Conservation (phyloP, 2,888 invertebrate genomes). For the Rhagium mordax region DNA sequence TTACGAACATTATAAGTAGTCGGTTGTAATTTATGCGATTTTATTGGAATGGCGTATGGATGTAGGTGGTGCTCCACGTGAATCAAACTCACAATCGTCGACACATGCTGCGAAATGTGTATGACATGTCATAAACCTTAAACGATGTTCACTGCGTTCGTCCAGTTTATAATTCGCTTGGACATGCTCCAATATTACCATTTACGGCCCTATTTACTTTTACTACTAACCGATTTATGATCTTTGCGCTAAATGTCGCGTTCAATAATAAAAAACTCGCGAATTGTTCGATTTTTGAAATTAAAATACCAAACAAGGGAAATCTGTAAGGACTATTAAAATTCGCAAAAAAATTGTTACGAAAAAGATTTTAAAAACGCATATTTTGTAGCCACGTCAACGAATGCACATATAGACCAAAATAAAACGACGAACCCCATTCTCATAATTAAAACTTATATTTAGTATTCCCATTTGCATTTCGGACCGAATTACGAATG, state of each 20-base stretch:
- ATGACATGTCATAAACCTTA: conserved; percentile 50
- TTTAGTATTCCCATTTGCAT: not conserved
- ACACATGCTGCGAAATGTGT: conserved; percentile 46
- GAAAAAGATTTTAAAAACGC: no score
- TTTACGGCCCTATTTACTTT: conserved; percentile 54
- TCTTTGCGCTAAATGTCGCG: conserved; percentile 17
- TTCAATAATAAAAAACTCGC: conserved; percentile 13
- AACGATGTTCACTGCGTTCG: conserved; percentile 43
- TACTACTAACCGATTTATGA: conserved; percentile 52
- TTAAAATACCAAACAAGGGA: no score
- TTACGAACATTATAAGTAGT: conserved; percentile 47
- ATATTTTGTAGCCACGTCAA: not conserved
- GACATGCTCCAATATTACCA: conserved; percentile 54
- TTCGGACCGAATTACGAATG: not conserved
- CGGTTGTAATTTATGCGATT: conserved; percentile 36
- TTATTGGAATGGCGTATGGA: conserved; percentile 29
- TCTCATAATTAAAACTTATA: not conserved
- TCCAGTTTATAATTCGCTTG: conserved; percentile 52
- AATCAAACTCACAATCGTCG: conserved; percentile 30
- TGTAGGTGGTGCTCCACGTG: conserved; percentile 32
- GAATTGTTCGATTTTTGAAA: not conserved
- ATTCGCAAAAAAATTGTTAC: no score
- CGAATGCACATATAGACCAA: not conserved
- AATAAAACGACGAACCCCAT: not conserved
- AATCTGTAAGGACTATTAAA: no score